Evolutionary conservation across 2,888 invertebrate species (phyloP), one percentile per base, ranked within the genome.

Genomic region (Lycocerus yunnanus): DNA sequence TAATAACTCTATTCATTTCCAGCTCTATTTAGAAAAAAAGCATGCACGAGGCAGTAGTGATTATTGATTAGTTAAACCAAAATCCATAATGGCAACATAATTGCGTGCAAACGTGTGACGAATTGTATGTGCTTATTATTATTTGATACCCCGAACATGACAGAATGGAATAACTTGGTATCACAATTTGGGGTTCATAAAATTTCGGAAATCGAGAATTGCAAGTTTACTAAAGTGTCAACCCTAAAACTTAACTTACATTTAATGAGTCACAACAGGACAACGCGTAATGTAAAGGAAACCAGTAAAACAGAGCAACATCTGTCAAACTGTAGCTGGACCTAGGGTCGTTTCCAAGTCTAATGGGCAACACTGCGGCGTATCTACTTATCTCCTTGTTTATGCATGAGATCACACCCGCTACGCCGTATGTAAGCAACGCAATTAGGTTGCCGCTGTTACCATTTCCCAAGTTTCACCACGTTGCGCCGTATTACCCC

Each of bases 371-470:
- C 43, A 43, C 79, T 82, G 80, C 75, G 79, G 80, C 79, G 75
- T 75, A 81, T 83, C 83, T 84, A 85, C 85, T 86, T 86, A 85
- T 85, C 86, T 84, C 84, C 82, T 86, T 84, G 85, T 85, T 86
- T 86, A 86, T 85, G 85, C 85, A 86, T 86, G 86, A 86, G 84
- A 78, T 81, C 78, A 74, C 85, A 83, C 84, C 83, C 81, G 83
- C 76, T 81, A 81, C 76, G 78, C 81, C 82, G 82, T 84, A 84
- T 82, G 83, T 82, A 83, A 83, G 82, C 82, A 81, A 79, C 79
- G 82, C 84, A 85, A 85, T 85, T 84, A 85, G 82, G 78, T 73
- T 77, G 77, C 72, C 77, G 77, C 78, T 58, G 60, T 67, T 68
- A 69, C 69, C 18, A 43, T 58, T 69, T 70, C 20, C 78, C 74